Evolutionary conservation across 2,888 invertebrate species (phyloP), one percentile per base, ranked within the genome.

Genomic region (Ormyrus thymus): DNA sequence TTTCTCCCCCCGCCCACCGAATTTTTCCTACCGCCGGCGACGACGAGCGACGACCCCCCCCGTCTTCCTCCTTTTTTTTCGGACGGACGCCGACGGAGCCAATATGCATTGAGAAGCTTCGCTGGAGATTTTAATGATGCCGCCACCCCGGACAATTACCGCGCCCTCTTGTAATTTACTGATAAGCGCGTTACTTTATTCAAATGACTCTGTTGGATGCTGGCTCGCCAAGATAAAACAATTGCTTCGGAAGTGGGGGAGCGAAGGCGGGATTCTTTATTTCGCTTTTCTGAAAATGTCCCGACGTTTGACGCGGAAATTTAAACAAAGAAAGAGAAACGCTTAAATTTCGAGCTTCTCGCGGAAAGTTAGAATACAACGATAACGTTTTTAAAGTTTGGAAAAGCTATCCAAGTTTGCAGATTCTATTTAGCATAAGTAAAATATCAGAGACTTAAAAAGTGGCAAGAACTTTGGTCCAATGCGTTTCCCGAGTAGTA

Each of bases 381-480:
- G 62, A 62, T 62, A 69, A 45, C 69, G 15, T 62, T 61, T 61
- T 61, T 51, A 68, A 59, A 59, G 50, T 58, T 45, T 45, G 15
- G 1, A 7, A 70, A 70, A 75, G 66, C 59, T 76, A 13, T 10
- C 5, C 61, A 61, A 75, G 46, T 62, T 61, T 8, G 55, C 48
- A 62, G 43, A 64, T 62, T 56, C 71, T 71, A n/a, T 58, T 76
- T 76, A 71, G 71, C 70, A 76, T 76, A 76, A 58, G 71, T 59
- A 71, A 64, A 65, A 58, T 58, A 46, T 76, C 58, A 48, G 74
- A 1, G 29, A 58, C 45, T 46, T 61, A 48, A 58, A 64, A 66
- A 59, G 50, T 29, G 29, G 29, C 29, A 2, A 29, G 29, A 29
- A 29, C 29, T 29, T 29, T 29, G 1, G 29, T 1, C 29, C 1